phyloP scores from a whole-genome alignment of 2,888 invertebrate species.

The Barypeithes pellucidus region DNA sequence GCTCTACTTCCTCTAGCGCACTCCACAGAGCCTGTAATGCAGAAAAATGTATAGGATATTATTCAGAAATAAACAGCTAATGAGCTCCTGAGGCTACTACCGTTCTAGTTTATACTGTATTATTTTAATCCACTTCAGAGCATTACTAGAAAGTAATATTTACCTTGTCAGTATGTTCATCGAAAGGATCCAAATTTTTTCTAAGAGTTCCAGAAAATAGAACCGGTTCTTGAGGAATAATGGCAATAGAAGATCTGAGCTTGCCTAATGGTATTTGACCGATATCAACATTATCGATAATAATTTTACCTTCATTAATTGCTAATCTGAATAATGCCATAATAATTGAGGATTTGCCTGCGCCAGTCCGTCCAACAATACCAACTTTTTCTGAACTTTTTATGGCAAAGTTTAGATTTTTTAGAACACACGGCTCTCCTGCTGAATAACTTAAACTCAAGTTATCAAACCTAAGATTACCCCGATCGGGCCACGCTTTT shows the following conservation, averaged over 20 bases:
- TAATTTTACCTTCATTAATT: conserved; percentile 82
- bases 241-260: conserved; percentile 83
- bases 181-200: conserved; percentile 92
- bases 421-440: conserved; percentile 83
- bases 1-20: conserved; percentile 85
- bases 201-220: conserved; percentile 89
- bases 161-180: conserved; percentile 81
- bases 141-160: no score
- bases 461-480: conserved; percentile 78
- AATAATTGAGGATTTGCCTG: conserved; percentile 85
- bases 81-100: no score
- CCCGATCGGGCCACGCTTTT: conserved; percentile 80
- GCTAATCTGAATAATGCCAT: conserved; percentile 86
- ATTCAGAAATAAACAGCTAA: no score
- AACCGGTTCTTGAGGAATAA: conserved; percentile 90
- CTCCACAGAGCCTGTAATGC: conserved; percentile 82
- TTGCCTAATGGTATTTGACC: conserved; percentile 80
- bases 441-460: conserved; percentile 82
- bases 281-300: conserved; percentile 85
- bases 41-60: no score
- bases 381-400: conserved; percentile 80
- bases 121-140: no score
- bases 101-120: not conserved
- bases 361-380: conserved; percentile 87
- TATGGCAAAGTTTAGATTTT: conserved; percentile 75